Evolutionary conservation across 2,113 vertebrate species (phyloP), one percentile per base, ranked within the genome.

Genomic region (Tragulus kanchil): DNA sequence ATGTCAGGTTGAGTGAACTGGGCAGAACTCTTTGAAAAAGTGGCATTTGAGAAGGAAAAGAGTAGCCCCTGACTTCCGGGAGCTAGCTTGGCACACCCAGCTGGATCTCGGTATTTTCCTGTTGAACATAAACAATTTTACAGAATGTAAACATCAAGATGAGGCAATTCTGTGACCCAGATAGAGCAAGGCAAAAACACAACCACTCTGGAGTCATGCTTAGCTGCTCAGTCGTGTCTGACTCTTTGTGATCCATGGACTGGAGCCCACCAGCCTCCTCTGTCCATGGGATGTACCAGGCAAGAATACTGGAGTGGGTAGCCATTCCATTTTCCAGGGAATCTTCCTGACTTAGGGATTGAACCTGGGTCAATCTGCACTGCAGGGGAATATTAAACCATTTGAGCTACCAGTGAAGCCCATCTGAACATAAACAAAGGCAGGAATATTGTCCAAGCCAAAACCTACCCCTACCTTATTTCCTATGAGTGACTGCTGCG

Each of bases 201-300:
- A 36, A 48, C 11, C 65, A 5, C 45, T 52, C 67, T 61, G 6
- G 5, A 73, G 31, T 77, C 7, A 3, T 0, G 1, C 11, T 23
- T 45, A 25, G 21, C 3, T 71, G 69, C 21, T 45, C 69, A 73
- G 69, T 3, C 7, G 3, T 45, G 69, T 45, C 69, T 0, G 5
- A 73, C 42, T 73, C 69, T 73, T 45, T 73, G 19, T 73, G 69
- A 73, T 21, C 21, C 42, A 45, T 13, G 21, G 69, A 45, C 7
- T 73, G 69, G 23, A 45, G 42, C 36, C 11, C 36, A 42, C 6
- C 10, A 23, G 69, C n/a, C 19, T 23, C 36, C 36, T 71, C 67
- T 42, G 36, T 71, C 69, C 42, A 13, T 7, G 69, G 69, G 45
- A 73, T 73, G 23, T 11, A 13, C 69, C 21, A 73, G 69, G 69